Evolutionary conservation across 2,797 vertebrate genomes (phyloP).

Genomic region (Aphelocoma californica): DNA sequence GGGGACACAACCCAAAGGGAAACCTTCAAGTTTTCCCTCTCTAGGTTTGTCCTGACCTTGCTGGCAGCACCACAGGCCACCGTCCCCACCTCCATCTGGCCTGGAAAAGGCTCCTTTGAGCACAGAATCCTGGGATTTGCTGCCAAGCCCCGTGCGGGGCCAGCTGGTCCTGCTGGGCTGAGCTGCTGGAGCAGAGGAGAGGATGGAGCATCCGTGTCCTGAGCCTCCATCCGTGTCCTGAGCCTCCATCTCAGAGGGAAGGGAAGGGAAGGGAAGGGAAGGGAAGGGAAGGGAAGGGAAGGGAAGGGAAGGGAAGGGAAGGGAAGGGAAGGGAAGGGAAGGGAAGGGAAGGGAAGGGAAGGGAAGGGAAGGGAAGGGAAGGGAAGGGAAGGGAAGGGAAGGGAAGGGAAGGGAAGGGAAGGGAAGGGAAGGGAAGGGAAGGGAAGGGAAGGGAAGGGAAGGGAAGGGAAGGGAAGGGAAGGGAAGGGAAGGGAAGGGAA

Average conservation of each 20-base stretch:
- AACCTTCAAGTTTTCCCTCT: neutral
- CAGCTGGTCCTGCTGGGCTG: neutral
- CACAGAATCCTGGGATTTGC: neutral
- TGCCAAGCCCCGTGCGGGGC: neutral
- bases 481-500: no score
- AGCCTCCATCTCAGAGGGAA: neutral
- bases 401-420: no score
- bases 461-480: no score
- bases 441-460: no score
- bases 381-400: no score
- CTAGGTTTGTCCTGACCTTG: neutral
- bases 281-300: no score
- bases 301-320: no score
- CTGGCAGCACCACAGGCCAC: neutral
- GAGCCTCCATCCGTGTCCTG: neutral
- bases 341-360: no score
- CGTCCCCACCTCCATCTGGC: neutral
- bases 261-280: no score
- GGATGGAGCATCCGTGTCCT: neutral
- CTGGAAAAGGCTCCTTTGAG: neutral
- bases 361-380: no score
- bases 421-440: no score
- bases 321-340: no score
- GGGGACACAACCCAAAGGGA: neutral
- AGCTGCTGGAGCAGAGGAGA: neutral